A percentile compares a stretch with the other conserved stretches of the same genome.
These are phyloP conservation scores for Scaeva pyrastri DNA, from an alignment of 2,888 invertebrate species.

Conservation along the genomic window DNA sequence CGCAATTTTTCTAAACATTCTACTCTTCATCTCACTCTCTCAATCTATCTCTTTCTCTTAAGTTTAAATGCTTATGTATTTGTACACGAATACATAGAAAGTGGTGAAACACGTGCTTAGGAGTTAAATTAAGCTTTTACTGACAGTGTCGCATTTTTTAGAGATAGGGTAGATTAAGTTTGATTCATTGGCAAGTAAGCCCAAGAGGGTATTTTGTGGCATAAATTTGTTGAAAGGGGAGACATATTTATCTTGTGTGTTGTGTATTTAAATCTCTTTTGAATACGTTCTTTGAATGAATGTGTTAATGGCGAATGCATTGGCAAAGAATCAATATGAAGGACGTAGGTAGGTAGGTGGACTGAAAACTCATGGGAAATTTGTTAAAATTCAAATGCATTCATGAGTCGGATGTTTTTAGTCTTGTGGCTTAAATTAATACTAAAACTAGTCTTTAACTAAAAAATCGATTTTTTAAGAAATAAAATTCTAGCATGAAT, in stretches of 20 bases:
- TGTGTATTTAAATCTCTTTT: conserved; percentile 29
- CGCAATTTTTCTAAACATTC: neutral
- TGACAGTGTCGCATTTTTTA: conserved; percentile 33
- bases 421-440: too few species aligned
- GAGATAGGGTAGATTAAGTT: conserved; percentile 64
- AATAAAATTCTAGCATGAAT: too few species aligned
- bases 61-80: neutral
- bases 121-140: conserved; percentile 44
- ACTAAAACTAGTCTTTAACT: too few species aligned
- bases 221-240: conserved; percentile 26
- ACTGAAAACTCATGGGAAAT: neutral
- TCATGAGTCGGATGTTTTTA: neutral
- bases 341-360: too few species aligned
- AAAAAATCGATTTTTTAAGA: too few species aligned
- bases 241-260: conserved; percentile 39
- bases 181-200: conserved; percentile 54
- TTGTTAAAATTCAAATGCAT: neutral
- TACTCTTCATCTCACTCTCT: neutral
- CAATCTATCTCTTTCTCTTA: neutral
- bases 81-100: neutral
- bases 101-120: conserved; percentile 62
- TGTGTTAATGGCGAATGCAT: neutral
- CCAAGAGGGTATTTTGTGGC: conserved; percentile 20
- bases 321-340: neutral
- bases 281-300: neutral